Percentiles rank a stretch among this genome's conserved stretches.
Conservation (phyloP, 2,888 invertebrate genomes). For the Amphipoea lucens region DNA sequence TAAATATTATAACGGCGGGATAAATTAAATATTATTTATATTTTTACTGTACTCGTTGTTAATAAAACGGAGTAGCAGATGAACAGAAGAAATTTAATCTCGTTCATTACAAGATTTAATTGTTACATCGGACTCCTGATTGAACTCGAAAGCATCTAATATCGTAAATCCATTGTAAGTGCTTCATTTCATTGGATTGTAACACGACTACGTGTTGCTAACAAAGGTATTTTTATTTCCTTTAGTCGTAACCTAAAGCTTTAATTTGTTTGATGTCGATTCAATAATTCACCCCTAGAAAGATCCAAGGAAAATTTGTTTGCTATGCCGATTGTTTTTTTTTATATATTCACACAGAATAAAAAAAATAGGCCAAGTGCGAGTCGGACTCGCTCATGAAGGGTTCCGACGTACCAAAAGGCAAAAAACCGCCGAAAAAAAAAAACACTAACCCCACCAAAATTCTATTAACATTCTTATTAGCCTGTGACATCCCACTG, state of each 20-base stretch:
- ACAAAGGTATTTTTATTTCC: not conserved
- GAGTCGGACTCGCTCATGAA: too few species aligned
- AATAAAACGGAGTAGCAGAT: not conserved
- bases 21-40: not conserved
- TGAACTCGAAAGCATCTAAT: not conserved
- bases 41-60: not conserved
- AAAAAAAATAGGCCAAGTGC: too few species aligned
- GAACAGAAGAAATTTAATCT: not conserved
- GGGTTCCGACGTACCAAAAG: too few species aligned
- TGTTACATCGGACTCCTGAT: slow-evolving; percentile 3
- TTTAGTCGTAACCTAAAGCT: not conserved
- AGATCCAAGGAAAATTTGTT: not conserved
- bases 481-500: too few species aligned
- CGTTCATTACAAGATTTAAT: not conserved
- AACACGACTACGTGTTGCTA: not conserved
- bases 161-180: not conserved
- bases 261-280: not conserved
- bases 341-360: too few species aligned
- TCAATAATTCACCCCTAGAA: not conserved
- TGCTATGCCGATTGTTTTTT: slow-evolving; percentile 6
- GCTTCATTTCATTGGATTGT: not conserved
- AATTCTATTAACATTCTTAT: too few species aligned
- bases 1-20: not conserved
- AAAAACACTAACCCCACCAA: too few species aligned
- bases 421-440: too few species aligned